A percentile compares a stretch with the other conserved stretches of the same genome.
Evolutionary conservation across 2,797 vertebrate species (phyloP).

Genomic region (Mareca penelope): DNA sequence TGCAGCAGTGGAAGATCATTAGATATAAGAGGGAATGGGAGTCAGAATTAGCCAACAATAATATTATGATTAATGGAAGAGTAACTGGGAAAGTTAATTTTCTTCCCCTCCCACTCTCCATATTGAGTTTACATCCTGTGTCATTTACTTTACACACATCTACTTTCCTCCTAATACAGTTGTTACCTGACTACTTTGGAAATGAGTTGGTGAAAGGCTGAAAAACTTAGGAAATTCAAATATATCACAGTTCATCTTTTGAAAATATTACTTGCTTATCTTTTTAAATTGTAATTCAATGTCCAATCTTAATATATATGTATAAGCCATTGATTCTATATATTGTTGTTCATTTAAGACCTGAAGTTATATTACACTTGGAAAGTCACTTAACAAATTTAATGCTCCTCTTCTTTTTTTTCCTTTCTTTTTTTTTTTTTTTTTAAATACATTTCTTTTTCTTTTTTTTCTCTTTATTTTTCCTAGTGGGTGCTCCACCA

Average conservation of each 20-base stretch:
- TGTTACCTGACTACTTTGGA: background rate
- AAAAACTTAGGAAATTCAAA: background rate
- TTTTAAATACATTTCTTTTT: background rate
- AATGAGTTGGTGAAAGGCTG: background rate
- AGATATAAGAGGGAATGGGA: background rate
- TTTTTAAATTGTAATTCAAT: background rate
- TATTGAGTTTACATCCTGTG: background rate
- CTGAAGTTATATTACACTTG: background rate
- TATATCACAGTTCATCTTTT: background rate
- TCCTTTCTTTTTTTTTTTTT: background rate
- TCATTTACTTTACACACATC: background rate
- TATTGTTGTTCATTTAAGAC: background rate
- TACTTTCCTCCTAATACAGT: background rate
- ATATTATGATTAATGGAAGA: constrained; percentile 49
- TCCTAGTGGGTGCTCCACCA: background rate
- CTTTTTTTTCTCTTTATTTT: background rate
- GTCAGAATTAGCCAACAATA: constrained; percentile 43
- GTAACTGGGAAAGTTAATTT: constrained; percentile 44
- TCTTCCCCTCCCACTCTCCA: constrained; percentile 38
- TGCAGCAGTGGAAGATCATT: background rate
- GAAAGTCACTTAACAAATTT: background rate
- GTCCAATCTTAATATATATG: background rate
- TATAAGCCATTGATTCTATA: background rate
- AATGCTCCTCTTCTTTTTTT: background rate
- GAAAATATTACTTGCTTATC: background rate